A percentile compares a stretch with the other conserved stretches of the same genome.
Evolutionary conservation across 2,888 invertebrate genomes (phyloP).

Genomic region (Cataglyphis cursor): DNA sequence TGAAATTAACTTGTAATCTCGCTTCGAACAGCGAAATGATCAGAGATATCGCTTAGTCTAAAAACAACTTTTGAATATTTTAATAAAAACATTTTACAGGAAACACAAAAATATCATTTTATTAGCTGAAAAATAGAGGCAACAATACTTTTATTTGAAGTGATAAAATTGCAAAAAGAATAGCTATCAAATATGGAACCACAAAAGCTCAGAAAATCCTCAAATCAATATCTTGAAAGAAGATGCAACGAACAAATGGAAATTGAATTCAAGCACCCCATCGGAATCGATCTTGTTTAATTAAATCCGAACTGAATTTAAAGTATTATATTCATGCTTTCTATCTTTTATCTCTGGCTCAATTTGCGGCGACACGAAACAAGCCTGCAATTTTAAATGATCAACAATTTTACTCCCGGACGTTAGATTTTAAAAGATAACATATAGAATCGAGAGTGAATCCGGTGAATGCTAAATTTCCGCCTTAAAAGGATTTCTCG

Average conservation of each 20-base stretch:
- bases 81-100: not conserved
- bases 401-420: not conserved
- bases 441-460: not conserved
- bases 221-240: not conserved
- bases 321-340: not conserved
- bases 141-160: not conserved
- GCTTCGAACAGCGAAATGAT: not conserved
- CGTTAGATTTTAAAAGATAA: not conserved
- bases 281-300: not conserved
- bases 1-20: slow-evolving; percentile 13
- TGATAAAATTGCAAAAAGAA: not conserved
- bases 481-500: not conserved
- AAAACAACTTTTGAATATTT: not conserved
- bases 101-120: not conserved
- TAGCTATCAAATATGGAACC: not conserved
- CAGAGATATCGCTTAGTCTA: not conserved
- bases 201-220: not conserved
- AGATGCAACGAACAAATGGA: slow-evolving; percentile 4
- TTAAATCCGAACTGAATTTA: not conserved
- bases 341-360: not conserved
- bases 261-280: not conserved
- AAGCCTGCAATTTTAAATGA: slow-evolving; percentile 26
- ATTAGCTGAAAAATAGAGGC: not conserved
- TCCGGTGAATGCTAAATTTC: not conserved
- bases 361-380: not conserved